A percentile compares a stretch with the other conserved stretches of the same genome.
Evolutionary conservation across 2,888 invertebrate species (phyloP).

Genomic region (Pharmacophagus antenor): DNA sequence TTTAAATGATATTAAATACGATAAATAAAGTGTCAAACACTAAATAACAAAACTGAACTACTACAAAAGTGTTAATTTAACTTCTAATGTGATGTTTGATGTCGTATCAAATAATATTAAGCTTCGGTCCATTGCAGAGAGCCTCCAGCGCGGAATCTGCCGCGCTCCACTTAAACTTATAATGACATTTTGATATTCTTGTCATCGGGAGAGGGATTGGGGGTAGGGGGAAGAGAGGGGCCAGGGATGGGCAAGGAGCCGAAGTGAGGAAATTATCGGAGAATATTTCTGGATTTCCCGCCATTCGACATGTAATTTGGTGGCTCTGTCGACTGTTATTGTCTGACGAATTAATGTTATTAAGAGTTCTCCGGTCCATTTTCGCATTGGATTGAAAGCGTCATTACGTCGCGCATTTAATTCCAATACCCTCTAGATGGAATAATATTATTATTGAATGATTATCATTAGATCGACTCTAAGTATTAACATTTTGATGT

Average conservation of each 20-base stretch:
- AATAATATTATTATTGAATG: neutral
- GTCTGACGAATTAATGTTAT: constrained; percentile 65
- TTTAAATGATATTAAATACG: neutral
- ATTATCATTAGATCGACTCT: neutral
- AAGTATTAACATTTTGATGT: neutral
- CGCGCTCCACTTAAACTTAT: constrained; percentile 67
- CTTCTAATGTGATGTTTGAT: constrained; percentile 43
- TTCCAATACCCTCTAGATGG: constrained; percentile 43
- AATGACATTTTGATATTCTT: constrained; percentile 78
- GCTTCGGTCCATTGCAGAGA: constrained; percentile 51
- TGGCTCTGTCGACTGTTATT: constrained; percentile 64
- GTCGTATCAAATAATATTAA: constrained; percentile 52
- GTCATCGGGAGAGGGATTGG: constrained; percentile 49
- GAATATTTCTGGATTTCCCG: constrained; percentile 72
- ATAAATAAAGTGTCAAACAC: neutral
- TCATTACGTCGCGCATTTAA: constrained; percentile 57
- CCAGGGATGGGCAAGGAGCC: constrained; percentile 31
- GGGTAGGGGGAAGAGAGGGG: constrained; percentile 28
- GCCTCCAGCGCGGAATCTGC: constrained; percentile 56
- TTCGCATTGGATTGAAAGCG: constrained; percentile 47
- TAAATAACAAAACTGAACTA: neutral
- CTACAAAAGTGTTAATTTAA: constrained; percentile 25
- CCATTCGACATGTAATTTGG: constrained; percentile 75
- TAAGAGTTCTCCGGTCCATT: constrained; percentile 47
- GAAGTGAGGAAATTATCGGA: constrained; percentile 46